Conservation (phyloP, 2,797 vertebrate species). For the Sylvia borin region DNA sequence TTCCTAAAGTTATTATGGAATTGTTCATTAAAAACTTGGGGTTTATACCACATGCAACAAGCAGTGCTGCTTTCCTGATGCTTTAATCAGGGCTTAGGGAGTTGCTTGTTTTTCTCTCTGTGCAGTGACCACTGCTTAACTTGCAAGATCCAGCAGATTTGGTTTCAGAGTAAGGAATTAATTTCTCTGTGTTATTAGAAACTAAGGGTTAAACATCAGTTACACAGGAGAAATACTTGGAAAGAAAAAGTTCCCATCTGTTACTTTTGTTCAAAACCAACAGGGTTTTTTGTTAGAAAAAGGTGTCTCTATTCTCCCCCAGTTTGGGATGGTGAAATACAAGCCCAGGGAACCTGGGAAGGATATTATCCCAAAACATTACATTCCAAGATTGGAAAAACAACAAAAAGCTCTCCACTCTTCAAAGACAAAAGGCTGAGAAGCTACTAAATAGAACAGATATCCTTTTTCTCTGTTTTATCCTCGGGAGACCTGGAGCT, state of each 20-base stretch:
- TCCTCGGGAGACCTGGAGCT: background rate
- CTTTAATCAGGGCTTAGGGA: background rate
- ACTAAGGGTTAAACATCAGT: background rate
- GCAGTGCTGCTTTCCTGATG: background rate
- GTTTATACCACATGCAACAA: background rate
- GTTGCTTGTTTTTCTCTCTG: background rate
- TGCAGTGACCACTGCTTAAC: background rate
- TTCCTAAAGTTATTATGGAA: background rate
- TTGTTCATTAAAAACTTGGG: background rate
- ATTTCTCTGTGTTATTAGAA: background rate
- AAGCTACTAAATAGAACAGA: background rate
- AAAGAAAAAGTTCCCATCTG: constrained; percentile 31
- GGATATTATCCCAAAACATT: background rate
- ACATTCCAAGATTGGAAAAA: background rate
- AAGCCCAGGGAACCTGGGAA: background rate
- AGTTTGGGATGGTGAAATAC: background rate
- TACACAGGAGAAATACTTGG: constrained; percentile 25
- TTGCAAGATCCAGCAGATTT: background rate
- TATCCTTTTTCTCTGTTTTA: background rate
- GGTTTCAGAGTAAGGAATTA: background rate
- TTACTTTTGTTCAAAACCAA: constrained; percentile 35
- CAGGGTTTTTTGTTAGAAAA: background rate
- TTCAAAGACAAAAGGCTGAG: background rate
- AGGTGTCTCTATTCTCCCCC: background rate
- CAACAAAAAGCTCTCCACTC: background rate